phyloP scores from a whole-genome alignment of 2,113 vertebrate genomes.

The Corythornis cristatus region DNA sequence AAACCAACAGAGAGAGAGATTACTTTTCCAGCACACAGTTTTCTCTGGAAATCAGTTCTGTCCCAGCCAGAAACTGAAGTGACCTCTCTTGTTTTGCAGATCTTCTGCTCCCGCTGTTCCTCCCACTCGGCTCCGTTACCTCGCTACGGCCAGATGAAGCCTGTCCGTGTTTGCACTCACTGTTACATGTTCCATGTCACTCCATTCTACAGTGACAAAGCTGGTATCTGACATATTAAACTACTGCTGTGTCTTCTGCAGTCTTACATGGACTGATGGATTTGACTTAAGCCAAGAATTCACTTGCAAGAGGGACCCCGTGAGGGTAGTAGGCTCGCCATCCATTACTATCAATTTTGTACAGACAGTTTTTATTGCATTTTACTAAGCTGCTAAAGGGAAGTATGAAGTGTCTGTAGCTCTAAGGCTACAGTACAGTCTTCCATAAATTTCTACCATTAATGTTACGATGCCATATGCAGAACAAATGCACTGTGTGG shows the following conservation, averaged over 20 bases:
- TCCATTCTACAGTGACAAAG: constrained; percentile 95
- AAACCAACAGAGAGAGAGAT: background rate
- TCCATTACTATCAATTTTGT: constrained; percentile 67
- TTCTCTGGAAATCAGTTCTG: background rate
- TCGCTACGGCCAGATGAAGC: constrained; percentile 95
- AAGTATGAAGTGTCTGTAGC: constrained; percentile 52
- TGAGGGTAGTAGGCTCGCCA: constrained; percentile 51
- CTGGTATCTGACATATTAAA: constrained; percentile 80
- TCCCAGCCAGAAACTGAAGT: background rate
- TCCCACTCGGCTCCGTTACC: constrained; percentile 95
- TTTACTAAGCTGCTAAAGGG: constrained; percentile 69
- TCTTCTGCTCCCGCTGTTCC: constrained; percentile 98
- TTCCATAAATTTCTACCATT: constrained; percentile 55
- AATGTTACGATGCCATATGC: constrained; percentile 61
- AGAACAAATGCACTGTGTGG: constrained; percentile 58
- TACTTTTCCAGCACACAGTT: fast-evolving
- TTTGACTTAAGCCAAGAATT: constrained; percentile 60
- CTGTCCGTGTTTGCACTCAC: constrained; percentile 96
- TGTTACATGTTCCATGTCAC: constrained; percentile 99
- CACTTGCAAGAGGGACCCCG: constrained; percentile 30
- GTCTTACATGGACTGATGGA: constrained; percentile 14
- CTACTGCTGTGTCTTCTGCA: constrained; percentile 3
- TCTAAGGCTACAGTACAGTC: constrained; percentile 43
- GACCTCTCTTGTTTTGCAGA: constrained; percentile 78
- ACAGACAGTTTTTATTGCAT: constrained; percentile 48